phyloP scores from a whole-genome alignment of 2,113 vertebrate genomes.

The Laticauda colubrina region DNA sequence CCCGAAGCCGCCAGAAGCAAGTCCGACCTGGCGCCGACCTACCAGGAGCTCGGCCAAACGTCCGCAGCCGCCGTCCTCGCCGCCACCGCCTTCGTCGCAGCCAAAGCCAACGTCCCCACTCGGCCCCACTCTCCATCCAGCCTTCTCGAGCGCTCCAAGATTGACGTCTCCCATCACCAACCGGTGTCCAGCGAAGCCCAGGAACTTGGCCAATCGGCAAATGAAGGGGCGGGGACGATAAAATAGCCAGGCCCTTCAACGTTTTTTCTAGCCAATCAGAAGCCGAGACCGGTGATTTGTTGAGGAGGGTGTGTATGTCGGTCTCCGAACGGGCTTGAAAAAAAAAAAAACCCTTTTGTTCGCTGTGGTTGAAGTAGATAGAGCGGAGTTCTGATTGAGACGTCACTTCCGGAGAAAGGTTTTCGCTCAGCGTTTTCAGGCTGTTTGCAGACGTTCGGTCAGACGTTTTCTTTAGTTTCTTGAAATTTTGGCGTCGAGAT shows the following conservation, averaged over 20 bases:
- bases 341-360: constrained; percentile 55
- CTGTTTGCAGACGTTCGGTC: background rate
- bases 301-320: background rate
- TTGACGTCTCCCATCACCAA: background rate
- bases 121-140: constrained; percentile 42
- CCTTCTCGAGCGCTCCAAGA: background rate
- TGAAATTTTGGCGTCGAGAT: background rate
- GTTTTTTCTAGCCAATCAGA: background rate
- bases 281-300: rapidly evolving
- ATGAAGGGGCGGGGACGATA: background rate
- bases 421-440: background rate
- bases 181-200: rapidly evolving
- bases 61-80: background rate
- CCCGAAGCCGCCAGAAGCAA: background rate
- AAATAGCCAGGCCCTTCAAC: background rate
- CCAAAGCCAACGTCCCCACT: constrained; percentile 9
- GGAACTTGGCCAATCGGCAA: background rate
- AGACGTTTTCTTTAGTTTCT: background rate
- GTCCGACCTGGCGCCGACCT: constrained; percentile 7
- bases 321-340: background rate
- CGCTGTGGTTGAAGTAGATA: constrained; percentile 25
- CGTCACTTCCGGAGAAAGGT: constrained; percentile 53
- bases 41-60: background rate
- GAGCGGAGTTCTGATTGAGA: constrained; percentile 31
- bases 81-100: background rate